A percentile compares a stretch with the other conserved stretches of the same genome.
Conservation (phyloP, 2,888 invertebrate genomes). For the Resseliella maxima region DNA sequence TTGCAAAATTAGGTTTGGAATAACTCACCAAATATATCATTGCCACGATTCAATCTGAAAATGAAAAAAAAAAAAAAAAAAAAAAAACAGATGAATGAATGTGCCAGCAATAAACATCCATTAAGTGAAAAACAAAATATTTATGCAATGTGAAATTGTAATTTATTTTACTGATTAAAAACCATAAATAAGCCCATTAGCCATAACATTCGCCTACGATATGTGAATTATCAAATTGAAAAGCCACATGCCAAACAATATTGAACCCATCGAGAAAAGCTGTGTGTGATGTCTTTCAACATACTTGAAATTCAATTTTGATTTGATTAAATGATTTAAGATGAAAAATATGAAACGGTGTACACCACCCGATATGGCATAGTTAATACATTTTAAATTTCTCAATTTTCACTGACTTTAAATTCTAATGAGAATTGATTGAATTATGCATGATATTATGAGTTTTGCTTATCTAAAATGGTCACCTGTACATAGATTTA, state of each 20-base stretch:
- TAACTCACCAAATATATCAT: background rate
- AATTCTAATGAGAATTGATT: background rate
- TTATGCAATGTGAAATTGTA: background rate
- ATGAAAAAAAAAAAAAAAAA: background rate
- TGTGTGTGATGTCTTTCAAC: too few species aligned
- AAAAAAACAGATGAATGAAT: background rate
- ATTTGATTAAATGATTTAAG: background rate
- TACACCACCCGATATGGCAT: background rate
- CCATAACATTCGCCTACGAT: background rate
- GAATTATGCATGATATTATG: background rate
- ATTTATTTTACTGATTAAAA: conserved; percentile 20
- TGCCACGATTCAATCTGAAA: background rate
- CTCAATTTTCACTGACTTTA: background rate
- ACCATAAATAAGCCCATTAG: conserved; percentile 38
- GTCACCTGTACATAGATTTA: conserved; percentile 6
- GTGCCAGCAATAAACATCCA: background rate
- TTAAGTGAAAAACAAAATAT: conserved; percentile 37
- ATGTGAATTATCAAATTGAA: background rate
- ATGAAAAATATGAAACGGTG: too few species aligned
- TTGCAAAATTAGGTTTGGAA: background rate
- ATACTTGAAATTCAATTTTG: background rate
- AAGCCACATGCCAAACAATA: background rate
- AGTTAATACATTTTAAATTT: background rate
- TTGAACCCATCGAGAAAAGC: background rate
- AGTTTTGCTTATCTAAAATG: background rate